Evolutionary conservation across 1,140 invertebrate species (phyloP).

Genomic region (Anastrepha obliqua): DNA sequence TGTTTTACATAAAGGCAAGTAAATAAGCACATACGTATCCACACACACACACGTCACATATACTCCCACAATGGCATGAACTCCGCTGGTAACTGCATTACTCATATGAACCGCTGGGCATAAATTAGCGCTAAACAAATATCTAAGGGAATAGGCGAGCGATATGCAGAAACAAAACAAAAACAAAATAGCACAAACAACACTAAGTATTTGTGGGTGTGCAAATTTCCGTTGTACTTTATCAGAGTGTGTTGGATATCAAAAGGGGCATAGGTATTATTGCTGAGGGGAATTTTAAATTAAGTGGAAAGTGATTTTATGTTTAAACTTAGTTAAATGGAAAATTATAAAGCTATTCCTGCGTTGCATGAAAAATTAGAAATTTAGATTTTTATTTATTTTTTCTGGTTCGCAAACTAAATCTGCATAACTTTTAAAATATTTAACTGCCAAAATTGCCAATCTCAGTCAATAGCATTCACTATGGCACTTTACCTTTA

Average conservation of each 20-base stretch:
- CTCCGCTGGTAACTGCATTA: constrained; percentile 16
- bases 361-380: no score
- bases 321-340: no score
- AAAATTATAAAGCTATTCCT: no score
- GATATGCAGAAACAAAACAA: neutral
- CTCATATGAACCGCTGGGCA: constrained; percentile 34
- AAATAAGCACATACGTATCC: neutral
- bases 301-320: no score
- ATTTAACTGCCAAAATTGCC: neutral
- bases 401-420: neutral
- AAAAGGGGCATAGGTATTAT: neutral
- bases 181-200: no score
- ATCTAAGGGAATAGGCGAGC: neutral
- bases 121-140: constrained; percentile 3
- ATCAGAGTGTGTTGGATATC: neutral
- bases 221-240: neutral
- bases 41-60: neutral
- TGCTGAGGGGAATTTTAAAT: neutral
- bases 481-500: neutral
- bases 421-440: neutral
- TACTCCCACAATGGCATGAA: neutral
- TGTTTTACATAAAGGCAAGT: neutral
- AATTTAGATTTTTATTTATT: no score
- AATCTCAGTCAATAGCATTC: neutral
- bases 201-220: neutral